Percentiles rank a stretch among this genome's conserved stretches.
phyloP scores from a whole-genome alignment of 2,113 vertebrate genomes.

The Ciconia maguari region DNA sequence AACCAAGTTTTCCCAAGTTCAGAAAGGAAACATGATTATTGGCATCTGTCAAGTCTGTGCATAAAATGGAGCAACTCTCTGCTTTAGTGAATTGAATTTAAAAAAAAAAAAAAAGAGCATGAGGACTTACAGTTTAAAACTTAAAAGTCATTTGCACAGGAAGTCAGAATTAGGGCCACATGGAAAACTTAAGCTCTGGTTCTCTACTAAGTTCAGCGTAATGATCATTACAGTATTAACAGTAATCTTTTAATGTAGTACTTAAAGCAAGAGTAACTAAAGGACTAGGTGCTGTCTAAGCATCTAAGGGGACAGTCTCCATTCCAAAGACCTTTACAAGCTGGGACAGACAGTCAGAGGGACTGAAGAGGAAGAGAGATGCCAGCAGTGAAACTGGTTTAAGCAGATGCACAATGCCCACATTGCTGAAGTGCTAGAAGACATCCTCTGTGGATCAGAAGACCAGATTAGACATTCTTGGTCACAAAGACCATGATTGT shows the following conservation, averaged over 20 bases:
- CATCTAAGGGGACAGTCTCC: not conserved
- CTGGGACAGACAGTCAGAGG: not conserved
- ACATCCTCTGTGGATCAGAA: not conserved
- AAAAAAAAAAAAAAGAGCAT: not conserved
- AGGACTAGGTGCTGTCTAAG: not conserved
- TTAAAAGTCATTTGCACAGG: not conserved
- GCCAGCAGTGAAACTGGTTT: not conserved
- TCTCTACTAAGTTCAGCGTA: not conserved
- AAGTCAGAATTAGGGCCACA: not conserved
- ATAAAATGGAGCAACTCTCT: not conserved
- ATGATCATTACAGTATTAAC: not conserved
- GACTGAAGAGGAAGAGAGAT: not conserved
- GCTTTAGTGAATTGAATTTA: not conserved
- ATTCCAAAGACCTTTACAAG: not conserved
- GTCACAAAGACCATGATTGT: accelerated
- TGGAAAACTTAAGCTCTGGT: not conserved
- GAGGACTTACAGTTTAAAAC: not conserved
- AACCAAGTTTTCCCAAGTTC: not conserved
- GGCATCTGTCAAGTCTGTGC: not conserved
- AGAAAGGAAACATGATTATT: not conserved
- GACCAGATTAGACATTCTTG: not conserved
- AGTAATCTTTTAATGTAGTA: not conserved
- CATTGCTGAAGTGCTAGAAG: not conserved
- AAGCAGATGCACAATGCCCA: no score
- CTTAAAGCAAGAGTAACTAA: not conserved